Percentiles rank a stretch among this genome's conserved stretches.
Evolutionary conservation across 2,888 invertebrate genomes (phyloP).

Genomic region (Tanaodytes sp.): DNA sequence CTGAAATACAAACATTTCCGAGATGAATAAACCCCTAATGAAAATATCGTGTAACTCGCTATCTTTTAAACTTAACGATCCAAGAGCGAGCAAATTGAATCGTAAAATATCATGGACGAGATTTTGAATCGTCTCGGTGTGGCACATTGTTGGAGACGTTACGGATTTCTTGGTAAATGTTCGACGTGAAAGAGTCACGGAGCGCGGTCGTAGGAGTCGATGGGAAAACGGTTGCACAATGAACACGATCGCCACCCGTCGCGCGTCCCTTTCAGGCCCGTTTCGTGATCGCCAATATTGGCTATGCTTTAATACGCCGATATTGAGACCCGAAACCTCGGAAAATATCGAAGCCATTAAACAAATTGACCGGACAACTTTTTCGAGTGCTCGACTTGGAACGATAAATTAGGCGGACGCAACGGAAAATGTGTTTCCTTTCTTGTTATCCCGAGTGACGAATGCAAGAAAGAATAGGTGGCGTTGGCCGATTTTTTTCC

Average conservation of each 20-base stretch:
- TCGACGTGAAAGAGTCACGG: slow-evolving; percentile 38
- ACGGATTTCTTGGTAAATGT: slow-evolving; percentile 42
- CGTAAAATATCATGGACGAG: slow-evolving; percentile 41
- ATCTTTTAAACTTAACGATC: slow-evolving; percentile 32
- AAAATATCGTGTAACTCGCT: slow-evolving; percentile 55
- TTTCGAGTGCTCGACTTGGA: slow-evolving; percentile 26
- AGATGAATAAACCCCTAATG: slow-evolving; percentile 13
- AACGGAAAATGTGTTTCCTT: slow-evolving; percentile 23
- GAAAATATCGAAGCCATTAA: slow-evolving; percentile 34
- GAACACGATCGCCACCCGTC: slow-evolving; percentile 59
- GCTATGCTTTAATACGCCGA: slow-evolving; percentile 29
- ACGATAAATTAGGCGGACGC: slow-evolving; percentile 32
- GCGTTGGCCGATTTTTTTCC: slow-evolving; percentile 15
- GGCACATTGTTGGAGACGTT: slow-evolving; percentile 48
- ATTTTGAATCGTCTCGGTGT: slow-evolving; percentile 42
- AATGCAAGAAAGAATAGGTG: slow-evolving; percentile 9
- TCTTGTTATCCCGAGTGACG: too few relatives aligned
- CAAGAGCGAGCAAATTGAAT: slow-evolving; percentile 58
- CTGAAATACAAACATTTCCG: slow-evolving; percentile 11
- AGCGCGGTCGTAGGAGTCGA: slow-evolving; percentile 54
- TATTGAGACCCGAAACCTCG: slow-evolving; percentile 26
- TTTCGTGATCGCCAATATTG: slow-evolving; percentile 50
- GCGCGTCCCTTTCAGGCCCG: slow-evolving; percentile 64
- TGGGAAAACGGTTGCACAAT: slow-evolving; percentile 60
- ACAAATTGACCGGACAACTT: slow-evolving; percentile 39